Conservation (phyloP, 2,888 invertebrate genomes). For the Euproctis similis region DNA sequence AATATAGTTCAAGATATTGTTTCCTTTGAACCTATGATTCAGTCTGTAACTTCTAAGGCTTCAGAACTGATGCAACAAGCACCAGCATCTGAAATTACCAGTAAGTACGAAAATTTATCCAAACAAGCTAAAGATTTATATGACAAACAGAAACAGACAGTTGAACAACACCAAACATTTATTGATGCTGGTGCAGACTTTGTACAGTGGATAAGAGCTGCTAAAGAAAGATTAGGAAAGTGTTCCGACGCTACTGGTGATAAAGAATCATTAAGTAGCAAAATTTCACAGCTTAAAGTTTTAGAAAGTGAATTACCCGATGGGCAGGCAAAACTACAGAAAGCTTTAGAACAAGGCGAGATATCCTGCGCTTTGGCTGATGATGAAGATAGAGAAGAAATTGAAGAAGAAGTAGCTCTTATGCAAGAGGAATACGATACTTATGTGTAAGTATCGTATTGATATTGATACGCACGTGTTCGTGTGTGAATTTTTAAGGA, state of each 20-base stretch:
- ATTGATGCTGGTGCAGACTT: conserved; percentile 95
- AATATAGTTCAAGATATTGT: conserved; percentile 97
- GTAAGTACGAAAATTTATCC: conserved; percentile 91
- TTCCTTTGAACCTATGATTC: conserved; percentile 97
- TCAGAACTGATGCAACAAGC: conserved; percentile 93
- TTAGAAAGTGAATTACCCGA: conserved; percentile 88
- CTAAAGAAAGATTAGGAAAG: conserved; percentile 92
- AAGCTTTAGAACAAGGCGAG: conserved; percentile 88
- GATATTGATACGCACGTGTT: too few species aligned
- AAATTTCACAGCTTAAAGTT: conserved; percentile 89
- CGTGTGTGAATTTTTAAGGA: too few species aligned
- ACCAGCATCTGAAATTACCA: conserved; percentile 93
- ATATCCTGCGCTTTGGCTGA: conserved; percentile 90
- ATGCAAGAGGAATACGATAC: conserved; percentile 94
- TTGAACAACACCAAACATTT: conserved; percentile 93
- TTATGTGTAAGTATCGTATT: conserved; percentile 84
- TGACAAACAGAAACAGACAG: conserved; percentile 91
- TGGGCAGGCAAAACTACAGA: conserved; percentile 88
- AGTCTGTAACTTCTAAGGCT: conserved; percentile 94
- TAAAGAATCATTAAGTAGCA: conserved; percentile 89
- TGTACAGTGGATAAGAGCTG: conserved; percentile 91
- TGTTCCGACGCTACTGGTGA: conserved; percentile 95
- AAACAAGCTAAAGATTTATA: conserved; percentile 94
- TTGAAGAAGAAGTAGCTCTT: conserved; percentile 93
- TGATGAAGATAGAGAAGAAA: conserved; percentile 90